phyloP scores from a whole-genome alignment of 2,113 vertebrate species.

The Lepus timidus region DNA sequence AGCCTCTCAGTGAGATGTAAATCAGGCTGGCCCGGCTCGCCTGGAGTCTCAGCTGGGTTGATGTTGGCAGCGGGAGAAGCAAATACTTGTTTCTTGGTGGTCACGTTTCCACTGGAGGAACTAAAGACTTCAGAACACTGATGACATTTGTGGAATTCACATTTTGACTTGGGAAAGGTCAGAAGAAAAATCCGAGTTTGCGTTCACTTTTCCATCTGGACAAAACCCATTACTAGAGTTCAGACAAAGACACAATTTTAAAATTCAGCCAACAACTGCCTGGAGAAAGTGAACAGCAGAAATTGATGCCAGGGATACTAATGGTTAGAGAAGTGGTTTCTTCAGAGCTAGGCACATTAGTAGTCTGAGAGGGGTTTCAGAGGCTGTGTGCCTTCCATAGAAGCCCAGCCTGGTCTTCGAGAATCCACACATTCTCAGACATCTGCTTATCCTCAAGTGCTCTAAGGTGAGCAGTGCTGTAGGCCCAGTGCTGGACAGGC shows the following conservation, averaged over 20 bases:
- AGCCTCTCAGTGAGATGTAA: not conserved
- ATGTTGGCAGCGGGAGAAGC: not conserved
- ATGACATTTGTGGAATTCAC: not conserved
- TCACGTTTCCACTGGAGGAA: not conserved
- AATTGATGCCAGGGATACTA: not conserved
- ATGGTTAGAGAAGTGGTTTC: not conserved
- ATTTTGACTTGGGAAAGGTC: not conserved
- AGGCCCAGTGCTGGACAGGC: not conserved
- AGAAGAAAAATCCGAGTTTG: not conserved
- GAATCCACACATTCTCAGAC: not conserved
- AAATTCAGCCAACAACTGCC: not conserved
- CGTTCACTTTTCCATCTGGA: not conserved
- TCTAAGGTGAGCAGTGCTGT: not conserved
- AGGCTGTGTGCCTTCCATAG: rapidly evolving
- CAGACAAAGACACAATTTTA: not conserved
- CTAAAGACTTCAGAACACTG: rapidly evolving
- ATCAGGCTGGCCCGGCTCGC: not conserved
- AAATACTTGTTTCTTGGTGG: not conserved
- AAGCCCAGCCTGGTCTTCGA: not conserved
- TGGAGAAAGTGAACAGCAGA: not conserved
- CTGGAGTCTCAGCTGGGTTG: not conserved
- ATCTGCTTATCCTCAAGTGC: not conserved
- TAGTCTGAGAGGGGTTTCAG: not conserved
- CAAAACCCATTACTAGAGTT: not conserved
- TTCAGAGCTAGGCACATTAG: not conserved